Conservation (phyloP, 30 jellyfish, hydroid and myxozoan genomes). For the Turritopsis dohrnii region DNA sequence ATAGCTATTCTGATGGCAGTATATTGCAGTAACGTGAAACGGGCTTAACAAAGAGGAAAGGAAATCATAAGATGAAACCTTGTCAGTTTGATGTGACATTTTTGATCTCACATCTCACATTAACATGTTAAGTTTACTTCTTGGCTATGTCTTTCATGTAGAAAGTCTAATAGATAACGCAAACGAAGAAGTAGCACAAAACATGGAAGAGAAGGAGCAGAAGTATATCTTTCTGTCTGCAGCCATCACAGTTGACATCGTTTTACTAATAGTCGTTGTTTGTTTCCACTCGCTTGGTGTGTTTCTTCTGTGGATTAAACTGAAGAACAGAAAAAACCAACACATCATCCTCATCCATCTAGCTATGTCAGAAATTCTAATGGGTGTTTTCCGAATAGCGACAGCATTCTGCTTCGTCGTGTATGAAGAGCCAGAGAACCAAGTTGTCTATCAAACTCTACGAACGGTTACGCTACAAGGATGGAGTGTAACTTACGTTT, state of each 20-base stretch:
- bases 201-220: not conserved
- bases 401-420: not conserved
- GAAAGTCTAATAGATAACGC: no score
- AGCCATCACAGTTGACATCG: constrained; percentile 4
- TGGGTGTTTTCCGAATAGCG: not conserved
- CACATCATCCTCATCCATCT: constrained; percentile 9
- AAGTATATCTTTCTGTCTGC: not conserved
- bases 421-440: not conserved
- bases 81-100: no score
- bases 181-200: not conserved
- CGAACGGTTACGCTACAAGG: constrained; percentile 19
- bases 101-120: no score
- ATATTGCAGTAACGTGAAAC: no score
- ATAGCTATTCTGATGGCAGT: no score
- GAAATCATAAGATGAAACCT: no score
- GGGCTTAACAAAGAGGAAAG: no score
- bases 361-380: not conserved
- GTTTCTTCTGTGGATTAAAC: not conserved
- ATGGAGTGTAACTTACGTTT: constrained; percentile 9
- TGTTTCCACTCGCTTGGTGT: constrained; percentile 16
- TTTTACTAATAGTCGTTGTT: not conserved
- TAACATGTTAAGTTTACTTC: no score
- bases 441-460: not conserved
- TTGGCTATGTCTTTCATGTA: no score
- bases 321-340: not conserved